Percentiles rank a stretch among this genome's conserved stretches.
Conservation (phyloP, 2,888 invertebrate species). For the Macrosiphum euphorbiae region DNA sequence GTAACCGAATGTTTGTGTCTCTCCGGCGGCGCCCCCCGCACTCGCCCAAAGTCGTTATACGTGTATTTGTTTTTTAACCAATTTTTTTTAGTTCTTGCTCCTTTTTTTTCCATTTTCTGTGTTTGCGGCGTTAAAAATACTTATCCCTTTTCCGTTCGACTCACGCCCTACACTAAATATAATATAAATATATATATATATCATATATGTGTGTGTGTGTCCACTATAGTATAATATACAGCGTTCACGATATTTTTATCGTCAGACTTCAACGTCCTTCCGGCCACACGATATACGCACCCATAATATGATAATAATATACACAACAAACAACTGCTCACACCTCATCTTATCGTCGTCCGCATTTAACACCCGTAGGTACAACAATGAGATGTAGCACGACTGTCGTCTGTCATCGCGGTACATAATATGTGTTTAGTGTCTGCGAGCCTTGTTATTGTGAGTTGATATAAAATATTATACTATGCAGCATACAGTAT, state of each 20-base stretch:
- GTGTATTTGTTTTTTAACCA: conserved; percentile 45
- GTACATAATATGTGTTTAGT: neutral
- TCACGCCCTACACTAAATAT: neutral
- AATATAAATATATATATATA: neutral
- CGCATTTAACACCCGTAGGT: neutral
- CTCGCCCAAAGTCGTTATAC: neutral
- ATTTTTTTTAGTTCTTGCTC: neutral
- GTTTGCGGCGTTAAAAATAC: conserved; percentile 33
- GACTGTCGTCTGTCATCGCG: neutral
- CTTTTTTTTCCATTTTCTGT: neutral
- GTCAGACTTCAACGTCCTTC: neutral
- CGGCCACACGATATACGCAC: neutral
- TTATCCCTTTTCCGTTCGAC: neutral
- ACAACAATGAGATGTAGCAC: neutral
- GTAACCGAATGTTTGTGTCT: conserved; percentile 42
- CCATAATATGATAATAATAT: neutral
- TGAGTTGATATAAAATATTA: neutral
- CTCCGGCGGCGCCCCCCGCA: neutral
- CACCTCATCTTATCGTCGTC: neutral
- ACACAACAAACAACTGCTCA: neutral
- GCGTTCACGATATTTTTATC: neutral
- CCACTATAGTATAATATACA: neutral
- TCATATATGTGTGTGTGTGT: no score
- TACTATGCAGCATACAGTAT: neutral
- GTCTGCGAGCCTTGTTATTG: neutral